Base-by-base conservation (phyloP, 2,113 vertebrate species). In the Phycodurus eques region DNA sequence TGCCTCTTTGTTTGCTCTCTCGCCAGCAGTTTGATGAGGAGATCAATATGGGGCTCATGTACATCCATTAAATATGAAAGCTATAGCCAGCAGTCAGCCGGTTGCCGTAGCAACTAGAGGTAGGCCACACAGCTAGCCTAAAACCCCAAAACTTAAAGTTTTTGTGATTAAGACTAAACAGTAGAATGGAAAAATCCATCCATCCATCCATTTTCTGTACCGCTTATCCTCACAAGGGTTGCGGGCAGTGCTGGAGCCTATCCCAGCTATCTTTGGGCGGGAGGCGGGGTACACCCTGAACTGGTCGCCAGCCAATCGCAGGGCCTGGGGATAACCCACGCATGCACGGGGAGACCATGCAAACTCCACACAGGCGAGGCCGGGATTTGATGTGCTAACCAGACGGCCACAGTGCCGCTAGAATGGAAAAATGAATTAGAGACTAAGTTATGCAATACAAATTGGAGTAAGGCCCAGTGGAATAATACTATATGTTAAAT, bases 51-150 rank as follows among this genome's bases (percentile, higher is more conserved):
- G 63, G 42, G 44, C 20, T 44, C 22, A 47, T 66, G 22, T 31
- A 47, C 44, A 31, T 47, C 44, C 64, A 66, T 66, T 66, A 66
- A 31, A 66, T 22, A 66, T 27, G 9, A 65, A 44, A 42, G 39
- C 42, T 65, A 15, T 47, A 31, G 22, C 22, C 7, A 8, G 22
- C n/a, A 47, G 43, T 66, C 63, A 15, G 35, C 5, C 19, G 22
- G 64, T 66, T 66, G n/a, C 64, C 44, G 14, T 47, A 12, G 44
- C 64, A 49, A 66, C 64, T 66, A 22, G 22, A 66, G 22, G 43
- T 12, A 47, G 64, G 44, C 27, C 43, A 47, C 7, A 3, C 20
- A 44, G 3, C 35, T 42, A 9, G 62, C 20, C 43, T 46, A 7
- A 5, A 46, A 12, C n/a, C 27, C 27, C 27, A 27, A 27, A 54